Evolutionary conservation across 2,888 invertebrate genomes (phyloP), one percentile per base, ranked within the genome.

Genomic region (Microdon myrmicae): DNA sequence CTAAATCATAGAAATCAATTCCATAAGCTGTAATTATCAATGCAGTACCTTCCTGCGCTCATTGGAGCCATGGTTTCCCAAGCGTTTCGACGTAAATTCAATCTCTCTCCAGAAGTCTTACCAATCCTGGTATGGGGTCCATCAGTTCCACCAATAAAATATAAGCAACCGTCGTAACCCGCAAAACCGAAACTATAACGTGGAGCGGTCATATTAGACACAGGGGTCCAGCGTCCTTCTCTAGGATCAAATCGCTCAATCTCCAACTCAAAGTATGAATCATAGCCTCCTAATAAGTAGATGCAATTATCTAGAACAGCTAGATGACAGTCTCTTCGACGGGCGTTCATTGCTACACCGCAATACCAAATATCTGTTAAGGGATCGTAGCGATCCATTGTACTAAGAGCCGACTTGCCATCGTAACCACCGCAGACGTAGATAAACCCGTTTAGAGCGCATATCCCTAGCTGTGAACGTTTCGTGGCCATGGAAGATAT

Each of bases 401-500:
- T 86, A 73, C 84, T 86, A 31, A 88, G 73, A 69, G 87, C 87
- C 1, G 87, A 86, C 5, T 86, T 87, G 5, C 87, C 87, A 72
- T 88, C 88, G 69, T 87, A 87, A 1, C 88, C 87, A 3, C 87
- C 86, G 51, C 85, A 85, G 1, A 84, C 85, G 69, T 86, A 86
- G 26, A 86, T 79, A 26, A 86, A 74, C 1, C 85, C 86, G 71
- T 86, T 85, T 68, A 84, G 84, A 2, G 84, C 81, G 74, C 85
- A 85, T 41, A 85, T 84, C 16, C 83, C 82, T 73, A 76, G 54
- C 31, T 79, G 77, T 14, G 76, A 79, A 47, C 88, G 76, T 70
- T 87, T 86, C 2, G 87, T 87, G 13, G 87, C 87, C 87, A 88
- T 87, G 4, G 87, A 85, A 2, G 86, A 85, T 37, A 87, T 85